Evolutionary conservation across 1,140 invertebrate genomes (phyloP), one percentile per base, ranked within the genome.

Genomic region (Monomorium pharaonis): DNA sequence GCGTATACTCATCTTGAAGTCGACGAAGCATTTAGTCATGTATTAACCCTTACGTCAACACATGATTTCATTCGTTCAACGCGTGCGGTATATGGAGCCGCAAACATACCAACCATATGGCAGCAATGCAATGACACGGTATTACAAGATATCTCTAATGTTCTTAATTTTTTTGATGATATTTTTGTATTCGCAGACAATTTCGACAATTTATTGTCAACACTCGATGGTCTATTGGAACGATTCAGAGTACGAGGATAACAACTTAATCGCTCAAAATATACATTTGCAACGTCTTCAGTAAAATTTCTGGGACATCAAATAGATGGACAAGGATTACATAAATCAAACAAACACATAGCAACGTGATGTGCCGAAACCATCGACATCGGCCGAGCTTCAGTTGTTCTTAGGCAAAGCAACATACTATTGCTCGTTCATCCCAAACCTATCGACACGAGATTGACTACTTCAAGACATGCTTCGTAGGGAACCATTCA

Each of bases 401-500:
- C 65, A 69, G 9, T 2, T 69, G 3, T 69, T 69, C 3, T 3
- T 69, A 0, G 21, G 37, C 2, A 69, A 69, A 24, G 65, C 65
- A 12, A 69, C 65, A 1, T 69, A 69, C 2, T 49, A 70, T 18
- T 58, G 12, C 2, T 33, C n/a, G 2, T 76, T 67, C 37, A 74
- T 81, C 27, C 58, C 58, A 0, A 42, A 84, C 21, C 18, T 88
- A 1, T 76, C 77, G 0, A 78, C 70, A 0, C 65, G 16, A 51
- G 12, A 30, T 37, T 44, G 54, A 6, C 47, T 72, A 2, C 42
- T 88, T 1, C 16, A 75, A 27, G 27, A 80, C 10, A 81, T 87
- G 49, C n/a, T 87, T 0, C 62, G 69, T 14, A 90, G 1, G 70
- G 90, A 60, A 42, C 7, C 90, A 1, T 95, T 94, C 24, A 89